Evolutionary conservation across 2,113 vertebrate species (phyloP).

Genomic region (Benitochromis conjunctus): DNA sequence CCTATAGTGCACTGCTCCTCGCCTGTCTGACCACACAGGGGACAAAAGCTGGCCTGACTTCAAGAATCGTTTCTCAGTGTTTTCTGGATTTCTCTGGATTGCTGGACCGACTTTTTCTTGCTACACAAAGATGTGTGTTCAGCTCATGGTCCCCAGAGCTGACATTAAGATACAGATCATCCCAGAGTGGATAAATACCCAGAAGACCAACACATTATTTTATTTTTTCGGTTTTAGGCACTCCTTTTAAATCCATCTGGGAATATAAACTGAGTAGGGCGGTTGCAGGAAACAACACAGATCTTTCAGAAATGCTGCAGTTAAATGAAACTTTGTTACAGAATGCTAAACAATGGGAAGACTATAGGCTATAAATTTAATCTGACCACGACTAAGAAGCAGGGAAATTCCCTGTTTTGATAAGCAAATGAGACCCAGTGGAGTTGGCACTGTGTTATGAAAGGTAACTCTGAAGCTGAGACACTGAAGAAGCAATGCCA

Average conservation of each 20-base stretch:
- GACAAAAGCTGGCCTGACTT: background rate
- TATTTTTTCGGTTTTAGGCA: background rate
- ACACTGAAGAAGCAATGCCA: background rate
- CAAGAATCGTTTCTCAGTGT: background rate
- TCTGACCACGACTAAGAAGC: background rate
- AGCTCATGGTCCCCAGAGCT: background rate
- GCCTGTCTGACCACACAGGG: background rate
- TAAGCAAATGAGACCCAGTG: background rate
- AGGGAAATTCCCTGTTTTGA: background rate
- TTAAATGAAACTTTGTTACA: slow-evolving; percentile 42
- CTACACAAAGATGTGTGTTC: background rate
- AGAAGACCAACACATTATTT: background rate
- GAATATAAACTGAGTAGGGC: background rate
- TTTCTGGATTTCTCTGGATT: background rate
- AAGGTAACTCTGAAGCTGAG: background rate
- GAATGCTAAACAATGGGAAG: background rate
- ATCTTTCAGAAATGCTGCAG: slow-evolving; percentile 22
- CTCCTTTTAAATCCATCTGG: background rate
- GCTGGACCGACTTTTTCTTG: background rate
- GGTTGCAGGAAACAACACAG: slow-evolving; percentile 12
- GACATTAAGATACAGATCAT: background rate
- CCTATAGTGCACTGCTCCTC: background rate
- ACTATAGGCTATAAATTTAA: background rate
- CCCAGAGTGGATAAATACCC: background rate
- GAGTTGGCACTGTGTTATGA: background rate